Evolutionary conservation across 2,888 invertebrate species (phyloP).

Genomic region (Eupsilia transversa): DNA sequence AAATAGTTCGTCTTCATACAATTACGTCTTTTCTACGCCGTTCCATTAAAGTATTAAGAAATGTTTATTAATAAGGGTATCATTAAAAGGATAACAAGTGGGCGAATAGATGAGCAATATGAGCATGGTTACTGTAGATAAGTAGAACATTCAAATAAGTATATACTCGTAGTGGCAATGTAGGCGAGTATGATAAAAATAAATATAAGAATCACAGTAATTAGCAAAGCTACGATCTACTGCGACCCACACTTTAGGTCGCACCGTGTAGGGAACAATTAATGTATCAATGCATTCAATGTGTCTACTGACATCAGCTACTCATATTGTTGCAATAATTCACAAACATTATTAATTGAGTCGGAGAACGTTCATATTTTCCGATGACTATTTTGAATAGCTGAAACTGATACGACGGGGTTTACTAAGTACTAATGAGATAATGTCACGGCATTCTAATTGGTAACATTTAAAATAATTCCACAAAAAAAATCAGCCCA

Average conservation of each 20-base stretch:
- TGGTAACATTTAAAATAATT: constrained; percentile 8
- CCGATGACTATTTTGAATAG: constrained; percentile 10
- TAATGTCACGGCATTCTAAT: constrained; percentile 14
- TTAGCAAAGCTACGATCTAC: not conserved
- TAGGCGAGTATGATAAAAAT: constrained; percentile 10
- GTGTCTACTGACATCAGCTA: not conserved
- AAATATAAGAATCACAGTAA: not conserved
- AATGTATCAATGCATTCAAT: constrained; percentile 1
- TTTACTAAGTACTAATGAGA: constrained; percentile 17
- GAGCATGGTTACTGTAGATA: not conserved
- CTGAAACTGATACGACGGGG: constrained; percentile 20
- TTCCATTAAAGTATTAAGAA: not conserved
- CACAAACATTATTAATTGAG: constrained; percentile 7
- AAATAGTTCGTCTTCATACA: not conserved
- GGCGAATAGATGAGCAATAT: constrained; percentile 7
- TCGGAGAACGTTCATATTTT: constrained; percentile 22
- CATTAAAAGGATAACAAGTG: not conserved
- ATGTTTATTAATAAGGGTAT: not conserved
- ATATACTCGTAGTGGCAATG: too few relatives aligned
- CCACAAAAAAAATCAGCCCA: not conserved
- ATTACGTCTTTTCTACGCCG: not conserved
- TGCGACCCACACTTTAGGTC: too few relatives aligned
- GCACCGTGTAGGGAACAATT: constrained; percentile 16
- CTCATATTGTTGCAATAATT: constrained; percentile 17
- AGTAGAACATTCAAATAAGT: constrained; percentile 4